Evolutionary conservation across 2,113 vertebrate genomes (phyloP).

Genomic region (Megaceryle torquata): DNA sequence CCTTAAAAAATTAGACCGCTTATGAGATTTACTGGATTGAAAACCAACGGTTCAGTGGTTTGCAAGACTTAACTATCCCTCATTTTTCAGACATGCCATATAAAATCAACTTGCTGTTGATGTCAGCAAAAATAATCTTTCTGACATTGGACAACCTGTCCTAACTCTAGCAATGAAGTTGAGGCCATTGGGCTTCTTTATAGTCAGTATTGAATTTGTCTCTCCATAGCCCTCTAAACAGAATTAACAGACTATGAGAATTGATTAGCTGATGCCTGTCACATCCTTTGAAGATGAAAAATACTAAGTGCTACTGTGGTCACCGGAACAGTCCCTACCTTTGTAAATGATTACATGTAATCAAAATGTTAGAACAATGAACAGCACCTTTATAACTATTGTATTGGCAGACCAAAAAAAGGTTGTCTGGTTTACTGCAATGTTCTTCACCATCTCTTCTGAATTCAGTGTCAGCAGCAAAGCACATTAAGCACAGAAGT

Average conservation of each 20-base stretch:
- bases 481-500: neutral
- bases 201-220: neutral
- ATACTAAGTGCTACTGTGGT: neutral
- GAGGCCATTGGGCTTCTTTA: neutral
- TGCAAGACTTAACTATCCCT: neutral
- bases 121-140: neutral
- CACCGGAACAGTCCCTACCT: neutral
- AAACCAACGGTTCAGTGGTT: neutral
- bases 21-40: neutral
- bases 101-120: neutral
- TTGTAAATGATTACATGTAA: neutral
- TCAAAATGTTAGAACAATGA: neutral
- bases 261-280: neutral
- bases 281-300: neutral
- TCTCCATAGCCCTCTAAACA: neutral
- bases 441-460: neutral
- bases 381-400: neutral
- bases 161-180: neutral
- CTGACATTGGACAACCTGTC: neutral
- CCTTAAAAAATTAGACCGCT: neutral
- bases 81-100: rapidly evolving
- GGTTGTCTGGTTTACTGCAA: neutral
- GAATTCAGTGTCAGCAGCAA: neutral
- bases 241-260: neutral
- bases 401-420: neutral